A percentile compares a stretch with the other conserved stretches of the same genome.
These are phyloP conservation scores for Glossophaga mutica DNA, from an alignment of 2,797 vertebrate genomes.

Conservation along the genomic window DNA sequence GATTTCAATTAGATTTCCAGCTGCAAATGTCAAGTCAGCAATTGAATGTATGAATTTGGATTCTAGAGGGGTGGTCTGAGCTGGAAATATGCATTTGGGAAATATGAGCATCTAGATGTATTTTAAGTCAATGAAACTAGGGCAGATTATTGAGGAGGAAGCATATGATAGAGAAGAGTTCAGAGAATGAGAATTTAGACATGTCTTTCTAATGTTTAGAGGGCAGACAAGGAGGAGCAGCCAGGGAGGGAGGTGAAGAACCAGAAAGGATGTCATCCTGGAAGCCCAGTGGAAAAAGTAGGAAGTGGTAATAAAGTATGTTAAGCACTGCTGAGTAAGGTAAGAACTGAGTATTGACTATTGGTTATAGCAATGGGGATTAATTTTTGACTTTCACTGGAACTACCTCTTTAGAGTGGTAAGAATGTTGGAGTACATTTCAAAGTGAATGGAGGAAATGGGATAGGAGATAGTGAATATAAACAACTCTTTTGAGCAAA, in stretches of 20 bases:
- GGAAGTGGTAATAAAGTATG: background rate
- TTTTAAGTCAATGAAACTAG: background rate
- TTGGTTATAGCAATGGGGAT: background rate
- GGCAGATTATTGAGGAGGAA: background rate
- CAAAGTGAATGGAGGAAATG: background rate
- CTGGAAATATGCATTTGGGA: background rate
- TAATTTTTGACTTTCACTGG: background rate
- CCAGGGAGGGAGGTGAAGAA: background rate
- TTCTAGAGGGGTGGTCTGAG: background rate
- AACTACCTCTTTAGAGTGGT: background rate
- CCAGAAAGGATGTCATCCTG: too few species aligned
- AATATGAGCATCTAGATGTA: background rate
- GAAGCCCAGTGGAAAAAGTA: background rate
- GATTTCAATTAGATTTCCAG: conserved; percentile 33
- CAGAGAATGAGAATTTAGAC: background rate
- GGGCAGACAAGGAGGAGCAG: background rate
- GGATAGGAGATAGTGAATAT: background rate
- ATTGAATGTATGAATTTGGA: background rate
- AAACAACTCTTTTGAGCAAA: background rate
- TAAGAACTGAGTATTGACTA: background rate
- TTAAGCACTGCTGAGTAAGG: background rate
- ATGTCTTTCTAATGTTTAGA: background rate
- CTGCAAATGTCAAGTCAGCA: background rate
- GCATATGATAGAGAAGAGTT: background rate
- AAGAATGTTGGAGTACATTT: background rate